Conservation (phyloP, 2,797 vertebrate genomes). For the Hippoglossus hippoglossus region DNA sequence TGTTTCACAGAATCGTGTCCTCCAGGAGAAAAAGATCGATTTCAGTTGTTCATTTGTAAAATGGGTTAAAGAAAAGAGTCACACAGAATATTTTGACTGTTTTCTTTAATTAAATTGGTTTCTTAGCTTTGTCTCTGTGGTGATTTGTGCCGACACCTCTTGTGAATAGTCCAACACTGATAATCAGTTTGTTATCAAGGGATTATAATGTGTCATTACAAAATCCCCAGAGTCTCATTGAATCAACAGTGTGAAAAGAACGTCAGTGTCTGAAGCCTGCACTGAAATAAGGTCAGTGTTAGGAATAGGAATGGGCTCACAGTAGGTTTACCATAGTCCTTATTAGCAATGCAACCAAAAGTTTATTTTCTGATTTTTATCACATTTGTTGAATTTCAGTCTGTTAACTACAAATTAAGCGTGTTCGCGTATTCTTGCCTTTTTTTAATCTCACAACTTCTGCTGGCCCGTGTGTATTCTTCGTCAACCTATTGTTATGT, state of each 20-base stretch:
- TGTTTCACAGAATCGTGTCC: slow-evolving; percentile 9
- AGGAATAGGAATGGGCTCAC: slow-evolving; percentile 10
- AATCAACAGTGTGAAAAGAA: slow-evolving; percentile 37
- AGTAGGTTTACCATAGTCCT: slow-evolving; percentile 5
- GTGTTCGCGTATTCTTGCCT: neutral
- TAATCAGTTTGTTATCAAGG: slow-evolving; percentile 47
- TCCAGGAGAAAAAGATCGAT: slow-evolving; percentile 8
- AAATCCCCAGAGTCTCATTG: slow-evolving; percentile 36
- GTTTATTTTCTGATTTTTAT: neutral
- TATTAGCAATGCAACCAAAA: neutral
- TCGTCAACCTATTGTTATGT: neutral
- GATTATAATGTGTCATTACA: slow-evolving; percentile 32
- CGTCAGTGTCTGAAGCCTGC: slow-evolving; percentile 9
- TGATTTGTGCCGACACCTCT: slow-evolving; percentile 30
- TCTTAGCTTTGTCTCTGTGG: slow-evolving; percentile 8
- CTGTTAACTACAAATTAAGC: neutral
- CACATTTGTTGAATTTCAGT: neutral
- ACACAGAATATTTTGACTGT: neutral
- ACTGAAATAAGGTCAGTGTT: slow-evolving; percentile 18
- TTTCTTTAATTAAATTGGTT: slow-evolving; percentile 14
- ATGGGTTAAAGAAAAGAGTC: neutral
- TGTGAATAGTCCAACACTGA: slow-evolving; percentile 39
- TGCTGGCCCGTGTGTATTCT: too few relatives aligned
- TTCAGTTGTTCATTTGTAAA: slow-evolving; percentile 12
- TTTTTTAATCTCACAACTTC: neutral